Percentiles rank a stretch among this genome's conserved stretches.
phyloP scores from a whole-genome alignment of 2,888 invertebrate species.

The Podabrus alpinus region DNA sequence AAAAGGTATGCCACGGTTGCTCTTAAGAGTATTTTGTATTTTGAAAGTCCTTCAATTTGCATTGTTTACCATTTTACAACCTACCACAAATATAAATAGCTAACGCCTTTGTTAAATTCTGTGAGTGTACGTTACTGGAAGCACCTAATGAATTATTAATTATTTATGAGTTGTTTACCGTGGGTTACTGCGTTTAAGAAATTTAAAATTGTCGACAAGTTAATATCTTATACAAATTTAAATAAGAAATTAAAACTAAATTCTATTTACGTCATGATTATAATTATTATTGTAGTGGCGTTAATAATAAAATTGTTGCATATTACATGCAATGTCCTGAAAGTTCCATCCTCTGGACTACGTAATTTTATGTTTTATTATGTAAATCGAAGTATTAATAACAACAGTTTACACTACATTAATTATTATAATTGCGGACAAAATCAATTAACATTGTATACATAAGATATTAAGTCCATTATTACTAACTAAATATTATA shows the following conservation, averaged over 20 bases:
- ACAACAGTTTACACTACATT: neutral
- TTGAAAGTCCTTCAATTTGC: neutral
- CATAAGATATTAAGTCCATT: neutral
- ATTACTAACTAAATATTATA: neutral
- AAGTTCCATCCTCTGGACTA: neutral
- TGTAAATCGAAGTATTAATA: neutral
- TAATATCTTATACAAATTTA: neutral
- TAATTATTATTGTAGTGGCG: neutral
- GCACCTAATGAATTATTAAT: neutral
- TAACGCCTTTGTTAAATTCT: neutral
- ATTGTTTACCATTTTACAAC: neutral
- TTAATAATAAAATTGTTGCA: neutral
- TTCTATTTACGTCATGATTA: neutral
- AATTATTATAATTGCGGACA: neutral
- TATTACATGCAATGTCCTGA: neutral
- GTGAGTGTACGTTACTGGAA: neutral
- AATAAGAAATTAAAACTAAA: neutral
- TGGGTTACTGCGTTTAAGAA: neutral
- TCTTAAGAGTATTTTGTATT: neutral
- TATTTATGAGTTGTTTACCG: neutral
- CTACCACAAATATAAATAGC: neutral
- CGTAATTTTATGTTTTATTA: neutral
- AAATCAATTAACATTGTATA: neutral
- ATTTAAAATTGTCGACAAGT: neutral
- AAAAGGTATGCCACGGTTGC: neutral